Base-by-base conservation (phyloP, 2,797 vertebrate species). In the Tenualosa thibaudeaui region DNA sequence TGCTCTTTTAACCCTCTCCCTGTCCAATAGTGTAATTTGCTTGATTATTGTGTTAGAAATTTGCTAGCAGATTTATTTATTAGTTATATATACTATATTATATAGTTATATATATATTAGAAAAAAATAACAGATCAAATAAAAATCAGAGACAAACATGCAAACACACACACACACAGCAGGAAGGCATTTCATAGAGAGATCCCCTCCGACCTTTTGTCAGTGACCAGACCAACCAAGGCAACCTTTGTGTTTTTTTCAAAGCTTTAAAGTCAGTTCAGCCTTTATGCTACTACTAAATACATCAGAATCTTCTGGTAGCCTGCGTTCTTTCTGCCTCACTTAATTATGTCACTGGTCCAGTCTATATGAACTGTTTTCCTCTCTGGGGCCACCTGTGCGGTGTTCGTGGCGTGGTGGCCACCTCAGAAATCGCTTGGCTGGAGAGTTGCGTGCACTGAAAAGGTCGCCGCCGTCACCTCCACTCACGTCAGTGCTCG, bases 381-480 rank as follows among this genome's bases (percentile, higher is more conserved):
- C 58, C 5, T 8, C 58, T 62, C 6, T 10, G 22, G 58, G 58
- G 58, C 5, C 54, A 22, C 54, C 22, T 62, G 58, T 60, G 83
- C 1, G 10, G 71, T 50, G 68, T 78, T 46, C 62, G 53, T 43
- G 82, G 56, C 22, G 58, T 10, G 58, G 58, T 9, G 58, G 5
- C 6, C n/a, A 24, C 58, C 22, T 62, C 58, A 62, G 58, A 24
- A n/a, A 62, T 62, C 3, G n/a, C 58, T 7, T 62, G 58, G 22
- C 0, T 24, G 22, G 58, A 62, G 58, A 62, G 65, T 56, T 17
- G 54, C 83, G 37, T 75, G 83, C 26, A 7, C 24, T 49, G 83
- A 81, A 84, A 87, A 88, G 87, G 87, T 88, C 87, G 84, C 17
- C 40, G 49, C 84, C 71, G 86, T 65, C 84, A 62, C 78, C 60